Conservation (phyloP, 2,888 invertebrate genomes). For the Coenonympha glycerion region DNA sequence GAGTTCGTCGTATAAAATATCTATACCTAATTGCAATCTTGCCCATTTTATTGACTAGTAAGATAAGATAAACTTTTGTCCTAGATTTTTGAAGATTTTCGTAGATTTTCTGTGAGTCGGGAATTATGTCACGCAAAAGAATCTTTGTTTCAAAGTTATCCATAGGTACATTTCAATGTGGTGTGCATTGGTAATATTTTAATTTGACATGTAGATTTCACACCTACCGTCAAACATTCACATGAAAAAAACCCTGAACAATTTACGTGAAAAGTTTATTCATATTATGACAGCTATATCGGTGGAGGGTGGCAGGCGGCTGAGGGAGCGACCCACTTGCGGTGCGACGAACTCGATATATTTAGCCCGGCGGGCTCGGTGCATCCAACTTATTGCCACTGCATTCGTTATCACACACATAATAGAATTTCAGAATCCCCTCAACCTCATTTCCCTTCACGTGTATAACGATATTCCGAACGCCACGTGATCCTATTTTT, state of each 20-base stretch:
- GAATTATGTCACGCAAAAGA: too few species aligned
- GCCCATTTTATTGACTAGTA: too few species aligned
- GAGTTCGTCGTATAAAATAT: too few species aligned
- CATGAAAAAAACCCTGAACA: slow-evolving; percentile 13
- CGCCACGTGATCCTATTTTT: slow-evolving; percentile 25
- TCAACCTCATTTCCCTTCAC: slow-evolving; percentile 29
- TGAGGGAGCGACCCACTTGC: slow-evolving; percentile 59
- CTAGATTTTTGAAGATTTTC: too few species aligned
- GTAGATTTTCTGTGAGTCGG: too few species aligned
- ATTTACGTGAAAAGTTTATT: slow-evolving; percentile 7
- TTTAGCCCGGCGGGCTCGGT: slow-evolving; percentile 53
- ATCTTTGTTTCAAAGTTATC: too few species aligned
- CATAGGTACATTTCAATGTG: too few species aligned
- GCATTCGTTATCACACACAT: slow-evolving; percentile 45
- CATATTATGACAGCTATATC: background rate
- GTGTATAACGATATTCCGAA: slow-evolving; percentile 22
- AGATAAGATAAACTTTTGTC: too few species aligned
- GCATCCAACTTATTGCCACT: slow-evolving; percentile 56
- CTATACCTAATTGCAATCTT: too few species aligned
- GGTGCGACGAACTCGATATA: slow-evolving; percentile 67
- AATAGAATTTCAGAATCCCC: slow-evolving; percentile 33
- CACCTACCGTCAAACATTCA: background rate
- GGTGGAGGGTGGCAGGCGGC: slow-evolving; percentile 22
- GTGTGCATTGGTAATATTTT: too few species aligned
- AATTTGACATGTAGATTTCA: background rate